Evolutionary conservation across 2,797 vertebrate genomes (phyloP).

Genomic region (Jordanella pulchra): DNA sequence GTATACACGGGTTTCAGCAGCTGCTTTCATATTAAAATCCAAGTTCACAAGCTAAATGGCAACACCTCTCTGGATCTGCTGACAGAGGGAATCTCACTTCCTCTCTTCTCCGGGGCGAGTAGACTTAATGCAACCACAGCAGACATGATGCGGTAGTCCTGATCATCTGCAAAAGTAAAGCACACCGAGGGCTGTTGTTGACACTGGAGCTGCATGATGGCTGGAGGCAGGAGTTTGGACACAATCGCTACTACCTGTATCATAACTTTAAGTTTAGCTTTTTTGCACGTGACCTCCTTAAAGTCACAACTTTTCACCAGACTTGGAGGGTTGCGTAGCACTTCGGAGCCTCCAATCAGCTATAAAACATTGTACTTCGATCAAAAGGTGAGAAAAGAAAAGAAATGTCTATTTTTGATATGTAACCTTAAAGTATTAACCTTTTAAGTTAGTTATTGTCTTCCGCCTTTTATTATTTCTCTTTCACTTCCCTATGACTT

Average conservation of each 20-base stretch:
- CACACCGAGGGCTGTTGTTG: conserved; percentile 10
- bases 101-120: conserved; percentile 47
- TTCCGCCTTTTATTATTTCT: conserved; percentile 29
- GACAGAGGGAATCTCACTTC: conserved; percentile 64
- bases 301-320: conserved; percentile 71
- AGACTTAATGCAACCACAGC: conserved; percentile 20
- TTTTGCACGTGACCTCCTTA: conserved; percentile 65
- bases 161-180: conserved; percentile 13
- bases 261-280: conserved; percentile 51
- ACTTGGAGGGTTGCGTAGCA: conserved; percentile 12
- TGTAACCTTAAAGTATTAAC: not conserved
- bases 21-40: conserved; percentile 2
- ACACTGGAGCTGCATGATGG: conserved; percentile 37
- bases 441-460: not conserved
- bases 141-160: conserved; percentile 22
- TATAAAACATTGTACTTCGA: conserved; percentile 80
- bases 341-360: conserved; percentile 49
- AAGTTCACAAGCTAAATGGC: conserved; percentile 21
- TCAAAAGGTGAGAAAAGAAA: conserved; percentile 76
- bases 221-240: conserved; percentile 10
- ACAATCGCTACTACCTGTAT: conserved; percentile 29
- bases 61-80: conserved; percentile 45
- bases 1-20: not conserved
- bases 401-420: not conserved
- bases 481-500: conserved; percentile 44